Evolutionary conservation across 2,113 vertebrate species (phyloP), one percentile per base, ranked within the genome.

Genomic region (Otus sunia): DNA sequence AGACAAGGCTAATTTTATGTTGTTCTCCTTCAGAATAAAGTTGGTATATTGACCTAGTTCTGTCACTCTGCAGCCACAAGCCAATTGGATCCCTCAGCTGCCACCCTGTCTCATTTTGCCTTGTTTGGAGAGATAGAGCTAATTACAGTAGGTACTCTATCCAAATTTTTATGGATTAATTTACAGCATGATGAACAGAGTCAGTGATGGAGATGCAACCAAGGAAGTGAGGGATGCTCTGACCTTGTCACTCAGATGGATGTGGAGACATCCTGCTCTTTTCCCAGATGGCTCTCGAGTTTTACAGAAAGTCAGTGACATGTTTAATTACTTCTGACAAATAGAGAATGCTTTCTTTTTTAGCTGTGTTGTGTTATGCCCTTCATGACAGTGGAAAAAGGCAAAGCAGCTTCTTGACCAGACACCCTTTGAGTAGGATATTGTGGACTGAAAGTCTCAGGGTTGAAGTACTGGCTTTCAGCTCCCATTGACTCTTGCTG

Each of bases 301-400:
- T 97, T 83, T 94, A 66, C 94, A 95, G 62, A 85, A 94, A 97
- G 86, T 86, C 96, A 83, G 91, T 96, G 96, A 95, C 90, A 96
- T 95, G 96, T 97, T 97, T 97, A 96, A 98, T 98, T 97, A 96
- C 92, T 97, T 98, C 94, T 98, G 97, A 97, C 97, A 97, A 97
- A 96, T 34, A 93, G 78, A 96, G 62, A 95, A 92, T 86, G 88
- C 91, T 90, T 86, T 95, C 81, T 97, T 77, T 95, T 93, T 85
- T 67, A 37, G 79, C 90, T 96, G 41, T 53, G 41, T 96, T 96
- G 55, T 85, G 71, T 81, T 94, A 55, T 82, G 69, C 59, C 60
- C 81, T 93, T 95, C 58, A 50, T 36, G 47, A 36, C 5, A 78
- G 79, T 58, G 59, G 83, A 91, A 86, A n/a, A 64, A 84, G 52